Conservation (phyloP, 1,140 invertebrate species). For the Cydia fagiglandana region DNA sequence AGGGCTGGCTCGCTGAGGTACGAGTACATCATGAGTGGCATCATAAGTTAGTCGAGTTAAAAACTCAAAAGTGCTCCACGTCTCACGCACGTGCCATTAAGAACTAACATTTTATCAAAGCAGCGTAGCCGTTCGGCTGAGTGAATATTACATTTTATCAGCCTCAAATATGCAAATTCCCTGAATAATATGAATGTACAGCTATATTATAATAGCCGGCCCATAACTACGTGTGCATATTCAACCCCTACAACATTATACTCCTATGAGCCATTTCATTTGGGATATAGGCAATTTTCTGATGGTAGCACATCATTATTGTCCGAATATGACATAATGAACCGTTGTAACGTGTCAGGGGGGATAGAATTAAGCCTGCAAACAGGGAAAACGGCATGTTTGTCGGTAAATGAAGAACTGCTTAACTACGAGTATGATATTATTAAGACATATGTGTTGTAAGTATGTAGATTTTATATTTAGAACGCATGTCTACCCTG, state of each 20-base stretch:
- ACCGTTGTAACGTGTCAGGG: constrained; percentile 48
- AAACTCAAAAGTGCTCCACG: background rate
- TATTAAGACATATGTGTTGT: background rate
- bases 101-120: constrained; percentile 16
- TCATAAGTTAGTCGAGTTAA: background rate
- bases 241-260: constrained; percentile 34
- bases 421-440: constrained; percentile 18
- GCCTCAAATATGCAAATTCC: constrained; percentile 17
- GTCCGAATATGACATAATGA: constrained; percentile 53
- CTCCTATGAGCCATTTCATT: constrained; percentile 38
- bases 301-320: constrained; percentile 50
- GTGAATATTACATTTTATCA: constrained; percentile 1
- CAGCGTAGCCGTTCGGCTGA: background rate
- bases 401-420: constrained; percentile 41
- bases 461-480: background rate
- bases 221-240: constrained; percentile 34
- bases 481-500: background rate
- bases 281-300: constrained; percentile 48
- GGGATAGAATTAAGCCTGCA: constrained; percentile 44
- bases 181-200: constrained; percentile 1
- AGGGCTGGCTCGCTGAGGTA: background rate
- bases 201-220: constrained; percentile 29
- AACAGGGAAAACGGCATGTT: constrained; percentile 40
- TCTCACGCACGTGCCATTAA: constrained; percentile 5
- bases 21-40: background rate